Evolutionary conservation across 2,113 vertebrate species (phyloP).

Genomic region (Charina bottae): DNA sequence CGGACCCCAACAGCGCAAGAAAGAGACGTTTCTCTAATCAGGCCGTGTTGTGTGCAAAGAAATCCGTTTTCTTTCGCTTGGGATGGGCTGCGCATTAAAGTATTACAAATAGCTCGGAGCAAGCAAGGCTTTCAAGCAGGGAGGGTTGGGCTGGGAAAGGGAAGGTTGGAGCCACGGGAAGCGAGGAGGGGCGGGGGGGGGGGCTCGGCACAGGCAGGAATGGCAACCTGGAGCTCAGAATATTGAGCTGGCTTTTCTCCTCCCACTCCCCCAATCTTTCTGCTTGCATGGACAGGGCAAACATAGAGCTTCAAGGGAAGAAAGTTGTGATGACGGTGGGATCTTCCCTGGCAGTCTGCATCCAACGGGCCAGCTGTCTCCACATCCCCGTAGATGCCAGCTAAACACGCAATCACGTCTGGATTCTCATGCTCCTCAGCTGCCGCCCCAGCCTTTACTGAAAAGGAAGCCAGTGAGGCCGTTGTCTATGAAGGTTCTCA

Average conservation of each 20-base stretch:
- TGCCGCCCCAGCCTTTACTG: too few species aligned
- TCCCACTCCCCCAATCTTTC: background rate
- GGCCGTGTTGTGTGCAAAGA: background rate
- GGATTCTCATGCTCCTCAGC: too few species aligned
- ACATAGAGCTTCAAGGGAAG: background rate
- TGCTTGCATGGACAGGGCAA: background rate
- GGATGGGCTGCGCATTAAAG: background rate
- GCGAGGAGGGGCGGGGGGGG: too few species aligned
- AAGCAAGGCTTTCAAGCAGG: slow-evolving; percentile 33
- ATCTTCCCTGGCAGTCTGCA: too few species aligned
- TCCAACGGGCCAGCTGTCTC: background rate
- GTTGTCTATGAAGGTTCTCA: too few species aligned
- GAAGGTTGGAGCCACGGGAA: background rate
- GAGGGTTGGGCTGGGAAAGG: background rate
- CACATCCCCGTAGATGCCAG: too few species aligned
- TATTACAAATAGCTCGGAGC: slow-evolving; percentile 47
- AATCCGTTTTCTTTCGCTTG: slow-evolving; percentile 27
- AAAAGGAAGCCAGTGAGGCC: too few species aligned
- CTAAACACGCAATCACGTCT: too few species aligned
- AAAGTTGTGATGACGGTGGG: too few species aligned
- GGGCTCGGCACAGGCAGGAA: background rate
- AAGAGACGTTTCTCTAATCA: slow-evolving; percentile 50
- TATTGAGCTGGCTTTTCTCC: background rate
- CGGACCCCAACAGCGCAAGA: slow-evolving; percentile 44
- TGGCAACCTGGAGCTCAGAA: background rate